phyloP scores from a whole-genome alignment of 2,113 vertebrate species.

The Tringa solitaria region DNA sequence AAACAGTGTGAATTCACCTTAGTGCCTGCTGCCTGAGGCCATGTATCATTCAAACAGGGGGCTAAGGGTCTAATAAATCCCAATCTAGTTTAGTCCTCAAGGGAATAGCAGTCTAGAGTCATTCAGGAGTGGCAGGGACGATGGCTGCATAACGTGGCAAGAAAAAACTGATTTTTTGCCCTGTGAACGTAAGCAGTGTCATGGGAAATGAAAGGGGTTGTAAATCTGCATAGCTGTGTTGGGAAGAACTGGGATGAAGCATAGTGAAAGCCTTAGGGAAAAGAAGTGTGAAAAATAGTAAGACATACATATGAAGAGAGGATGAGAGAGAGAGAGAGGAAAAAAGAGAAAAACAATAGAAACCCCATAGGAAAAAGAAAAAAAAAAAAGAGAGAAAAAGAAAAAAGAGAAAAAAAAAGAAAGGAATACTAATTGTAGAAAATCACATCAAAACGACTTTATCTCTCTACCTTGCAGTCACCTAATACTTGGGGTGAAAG shows the following conservation, averaged over 20 bases:
- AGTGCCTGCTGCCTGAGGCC: conserved; percentile 22
- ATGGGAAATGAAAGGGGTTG: neutral
- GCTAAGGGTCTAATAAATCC: conserved; percentile 49
- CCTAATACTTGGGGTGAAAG: neutral
- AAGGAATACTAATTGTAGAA: neutral
- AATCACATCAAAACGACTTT: neutral
- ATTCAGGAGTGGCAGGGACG: neutral
- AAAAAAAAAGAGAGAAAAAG: too few relatives aligned
- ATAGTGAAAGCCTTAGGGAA: neutral
- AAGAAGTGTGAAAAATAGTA: neutral
- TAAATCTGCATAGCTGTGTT: neutral
- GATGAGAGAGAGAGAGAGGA: neutral
- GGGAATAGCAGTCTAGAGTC: neutral
- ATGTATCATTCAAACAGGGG: neutral
- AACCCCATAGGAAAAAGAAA: neutral
- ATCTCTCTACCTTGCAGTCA: neutral
- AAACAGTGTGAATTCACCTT: conserved; percentile 11
- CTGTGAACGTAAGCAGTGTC: neutral
- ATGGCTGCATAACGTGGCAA: neutral
- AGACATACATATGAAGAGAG: neutral
- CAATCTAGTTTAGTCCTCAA: neutral
- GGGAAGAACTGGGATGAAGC: neutral
- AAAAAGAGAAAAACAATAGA: neutral
- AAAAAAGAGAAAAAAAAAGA: rapidly evolving
- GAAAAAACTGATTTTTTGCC: conserved; percentile 10